phyloP scores from a whole-genome alignment of 2,113 vertebrate species.

The Urocolius indicus region DNA sequence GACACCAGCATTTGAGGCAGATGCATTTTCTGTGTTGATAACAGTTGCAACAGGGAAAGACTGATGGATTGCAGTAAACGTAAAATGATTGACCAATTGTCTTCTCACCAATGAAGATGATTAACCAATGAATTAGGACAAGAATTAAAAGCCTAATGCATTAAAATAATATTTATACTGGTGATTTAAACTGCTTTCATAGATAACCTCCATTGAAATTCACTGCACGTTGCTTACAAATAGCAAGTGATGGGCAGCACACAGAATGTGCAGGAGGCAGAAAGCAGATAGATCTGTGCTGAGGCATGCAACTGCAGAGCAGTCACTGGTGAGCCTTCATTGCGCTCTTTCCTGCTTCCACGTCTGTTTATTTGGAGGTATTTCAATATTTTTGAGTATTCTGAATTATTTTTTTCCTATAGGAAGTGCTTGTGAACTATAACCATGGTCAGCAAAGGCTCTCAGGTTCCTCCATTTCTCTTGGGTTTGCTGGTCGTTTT shows the following conservation, averaged over 20 bases:
- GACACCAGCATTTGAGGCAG: neutral
- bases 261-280: neutral
- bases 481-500: neutral
- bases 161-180: neutral
- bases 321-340: neutral
- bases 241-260: neutral
- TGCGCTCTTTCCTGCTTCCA: neutral
- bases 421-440: neutral
- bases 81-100: neutral
- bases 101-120: neutral
- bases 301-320: neutral
- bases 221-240: neutral
- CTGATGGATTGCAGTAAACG: neutral
- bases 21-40: neutral
- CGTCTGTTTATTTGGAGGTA: neutral
- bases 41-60: neutral
- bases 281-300: neutral
- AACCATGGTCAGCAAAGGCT: neutral
- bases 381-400: neutral
- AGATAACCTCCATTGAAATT: neutral
- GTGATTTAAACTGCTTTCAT: neutral
- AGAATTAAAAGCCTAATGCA: neutral
- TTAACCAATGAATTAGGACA: neutral
- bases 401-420: neutral
- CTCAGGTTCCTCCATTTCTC: neutral